Base-by-base conservation (phyloP, 53 echinoderm and acorn worm genomes). In the Luidia sarsii region DNA sequence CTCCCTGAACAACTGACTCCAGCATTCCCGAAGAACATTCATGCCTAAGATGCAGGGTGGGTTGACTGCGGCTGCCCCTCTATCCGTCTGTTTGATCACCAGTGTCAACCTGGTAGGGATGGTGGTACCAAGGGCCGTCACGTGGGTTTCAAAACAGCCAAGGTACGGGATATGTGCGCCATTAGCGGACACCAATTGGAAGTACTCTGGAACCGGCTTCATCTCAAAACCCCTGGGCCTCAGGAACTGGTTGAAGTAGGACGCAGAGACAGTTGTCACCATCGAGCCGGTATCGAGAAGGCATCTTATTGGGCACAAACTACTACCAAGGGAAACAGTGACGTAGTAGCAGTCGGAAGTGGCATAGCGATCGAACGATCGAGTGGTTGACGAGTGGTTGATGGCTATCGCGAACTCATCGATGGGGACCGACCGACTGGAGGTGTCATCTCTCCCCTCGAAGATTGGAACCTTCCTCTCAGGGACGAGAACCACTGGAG, bases 401-500 rank as follows among this genome's bases (percentile, higher is more conserved):
- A 68, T 68, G 30, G 68, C 68, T 16, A 33, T 31, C 2, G 49
- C 68, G 7, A 49, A 68, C 7, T 50, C 68, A 15, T 29, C 50
- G 1, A 49, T 18, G 16, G 41, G 68, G 3, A 68, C 28, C 1
- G 50, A 68, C 20, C 29, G 7, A 6, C 48, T 50, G 31, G 19
- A 20, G 3, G 33, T 64, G 29, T 68, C 68, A 9, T 68, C 50
- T 9, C 31, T 43, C 2, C 68, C 68, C 43, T 68, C 68, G 33
- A 68, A 68, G 31, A 31, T 49, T 4, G 68, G 50, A 27, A 68
- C 28, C 29, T 68, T 68, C 1, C 33, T 28, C 15, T 68, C 49
- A 30, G 68, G 64, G 68, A 50, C 68, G 18, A 68, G 48, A 24
- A 68, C 68, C 14, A 68, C 68, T 29, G 48, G 68, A 25, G 68